Conservation (phyloP, 2,797 vertebrate genomes). For the Typhlichthys eigenmanni region DNA sequence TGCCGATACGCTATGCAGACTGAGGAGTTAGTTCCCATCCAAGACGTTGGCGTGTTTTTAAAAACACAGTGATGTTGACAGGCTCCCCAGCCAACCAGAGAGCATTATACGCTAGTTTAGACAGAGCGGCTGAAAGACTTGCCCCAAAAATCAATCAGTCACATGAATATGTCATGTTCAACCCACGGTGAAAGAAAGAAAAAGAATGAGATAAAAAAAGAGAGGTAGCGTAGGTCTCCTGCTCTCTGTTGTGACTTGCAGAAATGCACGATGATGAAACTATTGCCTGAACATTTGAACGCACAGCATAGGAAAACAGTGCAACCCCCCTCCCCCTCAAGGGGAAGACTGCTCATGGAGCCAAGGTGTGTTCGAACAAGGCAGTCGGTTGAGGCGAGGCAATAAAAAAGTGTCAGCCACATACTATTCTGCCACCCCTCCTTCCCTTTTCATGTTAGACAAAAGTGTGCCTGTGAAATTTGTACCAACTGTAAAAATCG, state of each 20-base stretch:
- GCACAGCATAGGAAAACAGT: constrained; percentile 5
- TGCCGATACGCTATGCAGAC: too few relatives aligned
- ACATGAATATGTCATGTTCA: constrained; percentile 55
- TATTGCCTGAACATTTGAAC: constrained; percentile 25
- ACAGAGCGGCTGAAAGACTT: constrained; percentile 42
- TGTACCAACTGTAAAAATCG: too few relatives aligned
- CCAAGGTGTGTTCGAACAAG: constrained; percentile 34
- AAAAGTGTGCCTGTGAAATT: too few relatives aligned
- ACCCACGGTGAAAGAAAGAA: constrained; percentile 10
- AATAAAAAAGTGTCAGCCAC: constrained; percentile 49
- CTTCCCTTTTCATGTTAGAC: too few relatives aligned
- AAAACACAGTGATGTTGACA: constrained; percentile 44
- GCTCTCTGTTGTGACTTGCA: constrained; percentile 54
- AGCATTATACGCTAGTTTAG: constrained; percentile 47
- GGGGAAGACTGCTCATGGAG: constrained; percentile 43
- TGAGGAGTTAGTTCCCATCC: too few relatives aligned
- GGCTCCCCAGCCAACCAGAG: constrained; percentile 39
- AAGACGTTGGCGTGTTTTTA: not conserved
- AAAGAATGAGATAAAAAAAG: not conserved
- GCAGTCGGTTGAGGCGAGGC: constrained; percentile 42
- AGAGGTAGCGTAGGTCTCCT: constrained; percentile 16
- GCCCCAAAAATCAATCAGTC: constrained; percentile 62
- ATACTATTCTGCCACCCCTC: constrained; percentile 27
- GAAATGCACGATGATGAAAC: constrained; percentile 47
- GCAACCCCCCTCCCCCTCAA: constrained; percentile 37